A percentile compares a stretch with the other conserved stretches of the same genome.
These are phyloP conservation scores for Anas bernieri DNA, from an alignment of 2,797 vertebrate species.

Conservation along the genomic window DNA sequence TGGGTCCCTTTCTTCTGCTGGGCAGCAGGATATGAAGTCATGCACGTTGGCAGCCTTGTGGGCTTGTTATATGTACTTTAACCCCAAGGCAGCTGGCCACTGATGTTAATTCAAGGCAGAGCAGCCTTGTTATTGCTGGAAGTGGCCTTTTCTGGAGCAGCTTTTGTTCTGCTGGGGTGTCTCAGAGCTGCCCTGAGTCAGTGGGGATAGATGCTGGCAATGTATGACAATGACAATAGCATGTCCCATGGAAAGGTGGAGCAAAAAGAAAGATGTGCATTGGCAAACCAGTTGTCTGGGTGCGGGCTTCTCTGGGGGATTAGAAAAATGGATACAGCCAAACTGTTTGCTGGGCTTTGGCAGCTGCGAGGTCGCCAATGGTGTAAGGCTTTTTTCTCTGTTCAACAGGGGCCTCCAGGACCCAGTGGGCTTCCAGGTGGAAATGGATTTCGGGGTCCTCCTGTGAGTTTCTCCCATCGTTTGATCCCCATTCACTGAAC, in stretches of 20 bases:
- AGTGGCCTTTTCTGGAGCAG: not conserved
- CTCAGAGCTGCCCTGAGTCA: not conserved
- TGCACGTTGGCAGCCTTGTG: not conserved
- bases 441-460: conserved; percentile 87
- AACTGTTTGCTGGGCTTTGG: not conserved
- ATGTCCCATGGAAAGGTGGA: accelerated
- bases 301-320: accelerated
- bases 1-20: not conserved
- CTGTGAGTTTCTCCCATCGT: conserved; percentile 80
- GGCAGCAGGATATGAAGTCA: not conserved
- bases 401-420: conserved; percentile 90
- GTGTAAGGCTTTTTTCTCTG: not conserved
- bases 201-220: not conserved
- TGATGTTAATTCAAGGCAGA: not conserved
- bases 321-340: not conserved
- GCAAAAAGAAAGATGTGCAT: accelerated
- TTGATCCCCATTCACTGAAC: not conserved
- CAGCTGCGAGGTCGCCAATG: not conserved
- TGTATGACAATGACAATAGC: accelerated
- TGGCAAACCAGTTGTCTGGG: not conserved
- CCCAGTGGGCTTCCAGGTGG: conserved; percentile 90
- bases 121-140: not conserved
- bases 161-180: not conserved
- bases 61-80: not conserved
- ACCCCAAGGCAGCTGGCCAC: not conserved